These are phyloP conservation scores for Lysandra coridon DNA, from an alignment of 2,888 invertebrate species.

Conservation along the genomic window DNA sequence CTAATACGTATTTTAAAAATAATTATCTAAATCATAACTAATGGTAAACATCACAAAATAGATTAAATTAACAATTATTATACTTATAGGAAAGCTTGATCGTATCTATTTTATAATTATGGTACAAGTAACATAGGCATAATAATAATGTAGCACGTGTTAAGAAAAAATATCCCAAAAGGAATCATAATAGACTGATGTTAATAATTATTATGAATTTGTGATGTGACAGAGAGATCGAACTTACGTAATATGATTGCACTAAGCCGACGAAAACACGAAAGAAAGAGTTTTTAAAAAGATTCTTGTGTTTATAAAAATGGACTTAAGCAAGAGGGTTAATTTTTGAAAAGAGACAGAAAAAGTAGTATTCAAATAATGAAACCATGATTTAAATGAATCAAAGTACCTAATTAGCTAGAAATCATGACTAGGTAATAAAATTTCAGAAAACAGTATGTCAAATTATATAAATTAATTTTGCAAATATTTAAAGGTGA, in stretches of 20 bases:
- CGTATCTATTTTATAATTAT: background rate
- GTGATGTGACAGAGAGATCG: background rate
- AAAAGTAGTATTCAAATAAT: background rate
- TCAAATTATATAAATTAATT: background rate
- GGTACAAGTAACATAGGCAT: background rate
- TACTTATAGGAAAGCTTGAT: constrained; percentile 33
- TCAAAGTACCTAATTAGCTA: background rate
- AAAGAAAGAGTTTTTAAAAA: background rate
- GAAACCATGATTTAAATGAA: too few species aligned
- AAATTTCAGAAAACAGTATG: background rate
- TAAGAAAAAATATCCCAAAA: too few species aligned
- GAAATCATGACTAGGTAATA: too few species aligned
- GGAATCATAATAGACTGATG: background rate
- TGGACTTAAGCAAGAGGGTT: background rate
- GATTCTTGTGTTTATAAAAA: background rate
- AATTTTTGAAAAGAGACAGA: background rate
- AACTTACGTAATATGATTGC: too few species aligned
- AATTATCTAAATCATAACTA: constrained; percentile 51
- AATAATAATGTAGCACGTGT: background rate
- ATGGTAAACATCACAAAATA: constrained; percentile 66
- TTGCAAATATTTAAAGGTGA: background rate
- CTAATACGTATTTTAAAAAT: constrained; percentile 49
- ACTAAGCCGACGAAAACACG: background rate
- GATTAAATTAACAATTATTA: constrained; percentile 35
- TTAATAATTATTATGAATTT: too few species aligned